Evolutionary conservation across 2,797 vertebrate species (phyloP).

Genomic region (Siniperca scherzeri): DNA sequence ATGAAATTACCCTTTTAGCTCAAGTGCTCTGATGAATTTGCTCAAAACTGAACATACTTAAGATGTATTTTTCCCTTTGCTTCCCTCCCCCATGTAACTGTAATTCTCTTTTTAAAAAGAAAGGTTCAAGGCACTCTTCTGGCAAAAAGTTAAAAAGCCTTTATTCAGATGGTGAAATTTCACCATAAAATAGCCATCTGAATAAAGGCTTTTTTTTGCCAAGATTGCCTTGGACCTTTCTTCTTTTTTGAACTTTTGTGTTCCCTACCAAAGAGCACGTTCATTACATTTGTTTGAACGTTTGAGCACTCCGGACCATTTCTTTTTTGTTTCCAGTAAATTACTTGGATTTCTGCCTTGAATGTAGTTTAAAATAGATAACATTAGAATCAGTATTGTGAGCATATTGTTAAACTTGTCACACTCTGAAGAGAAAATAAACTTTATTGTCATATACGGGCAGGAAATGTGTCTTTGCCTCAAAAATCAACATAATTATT

Average conservation of each 20-base stretch:
- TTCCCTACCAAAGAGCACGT: no score
- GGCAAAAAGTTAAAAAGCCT: no score
- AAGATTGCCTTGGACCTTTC: no score
- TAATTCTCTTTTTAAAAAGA: conserved; percentile 23
- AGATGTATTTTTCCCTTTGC: conserved; percentile 46
- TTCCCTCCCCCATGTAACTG: neutral
- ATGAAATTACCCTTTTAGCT: conserved; percentile 76
- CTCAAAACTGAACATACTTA: conserved; percentile 50
- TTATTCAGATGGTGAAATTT: no score
- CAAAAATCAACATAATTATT: neutral
- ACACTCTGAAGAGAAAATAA: neutral
- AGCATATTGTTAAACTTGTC: neutral
- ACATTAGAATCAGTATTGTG: neutral
- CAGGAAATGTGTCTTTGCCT: neutral
- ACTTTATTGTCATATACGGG: neutral
- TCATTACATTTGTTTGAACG: no score
- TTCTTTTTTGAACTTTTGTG: no score
- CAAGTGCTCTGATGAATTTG: conserved; percentile 73
- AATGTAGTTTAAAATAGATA: conserved; percentile 25
- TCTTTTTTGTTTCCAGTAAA: neutral
- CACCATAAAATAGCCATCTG: no score
- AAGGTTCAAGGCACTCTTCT: no score
- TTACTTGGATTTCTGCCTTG: conserved; percentile 15
- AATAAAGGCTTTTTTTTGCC: no score
- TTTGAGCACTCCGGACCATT: no score